A percentile compares a stretch with the other conserved stretches of the same genome.
Conservation (phyloP, 2,113 vertebrate genomes). For the Tachuris rubrigastra region DNA sequence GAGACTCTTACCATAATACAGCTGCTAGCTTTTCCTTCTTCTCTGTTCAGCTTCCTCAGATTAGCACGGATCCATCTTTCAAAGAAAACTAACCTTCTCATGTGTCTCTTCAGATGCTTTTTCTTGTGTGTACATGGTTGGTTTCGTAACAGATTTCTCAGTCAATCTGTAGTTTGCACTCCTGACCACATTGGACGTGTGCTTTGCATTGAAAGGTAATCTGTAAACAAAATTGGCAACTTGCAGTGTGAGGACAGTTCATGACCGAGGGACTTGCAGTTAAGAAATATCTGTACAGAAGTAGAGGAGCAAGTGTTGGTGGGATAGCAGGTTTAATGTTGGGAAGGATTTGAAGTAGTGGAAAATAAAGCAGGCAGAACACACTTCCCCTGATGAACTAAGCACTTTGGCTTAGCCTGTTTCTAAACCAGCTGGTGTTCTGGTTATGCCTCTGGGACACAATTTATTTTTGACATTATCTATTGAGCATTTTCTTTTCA, state of each 20-base stretch:
- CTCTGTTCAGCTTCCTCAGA: neutral
- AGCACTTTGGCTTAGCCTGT: neutral
- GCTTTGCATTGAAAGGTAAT: neutral
- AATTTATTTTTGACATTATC: neutral
- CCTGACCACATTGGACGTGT: neutral
- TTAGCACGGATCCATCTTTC: neutral
- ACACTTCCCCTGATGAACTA: neutral
- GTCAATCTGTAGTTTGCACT: neutral
- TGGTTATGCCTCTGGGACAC: neutral
- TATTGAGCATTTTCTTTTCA: neutral
- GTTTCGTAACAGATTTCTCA: neutral
- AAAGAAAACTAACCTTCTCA: neutral
- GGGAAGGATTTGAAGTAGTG: neutral
- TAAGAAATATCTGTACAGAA: neutral
- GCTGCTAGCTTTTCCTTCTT: neutral
- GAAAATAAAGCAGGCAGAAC: neutral
- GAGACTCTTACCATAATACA: neutral
- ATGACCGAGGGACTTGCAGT: neutral
- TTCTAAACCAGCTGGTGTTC: neutral
- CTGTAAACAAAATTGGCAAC: neutral
- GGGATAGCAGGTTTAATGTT: neutral
- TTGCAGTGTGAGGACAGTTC: neutral
- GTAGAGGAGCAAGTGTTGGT: neutral
- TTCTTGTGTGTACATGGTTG: neutral
- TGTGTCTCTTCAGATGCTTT: neutral